Evolutionary conservation across 1,140 invertebrate species (phyloP), one percentile per base, ranked within the genome.

Genomic region (Monomorium pharaonis): DNA sequence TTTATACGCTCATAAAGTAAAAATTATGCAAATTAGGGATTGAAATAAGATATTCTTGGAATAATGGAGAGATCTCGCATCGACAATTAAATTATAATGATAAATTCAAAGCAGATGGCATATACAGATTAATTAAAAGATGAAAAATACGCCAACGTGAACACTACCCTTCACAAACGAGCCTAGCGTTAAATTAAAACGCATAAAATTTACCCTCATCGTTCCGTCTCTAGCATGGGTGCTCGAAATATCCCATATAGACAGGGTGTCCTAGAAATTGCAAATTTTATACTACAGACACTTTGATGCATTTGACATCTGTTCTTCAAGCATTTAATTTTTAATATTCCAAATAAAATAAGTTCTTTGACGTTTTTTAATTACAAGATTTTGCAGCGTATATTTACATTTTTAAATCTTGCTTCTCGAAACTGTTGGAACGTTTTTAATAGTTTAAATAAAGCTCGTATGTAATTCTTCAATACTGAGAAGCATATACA

Each of bases 121-220:
- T 51, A n/a, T 37, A 80, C 62, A 44, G 33, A 80, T 54, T 80
- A 80, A 18, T 5, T 80, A 42, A 69, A 69, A 80, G 63, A 80
- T 80, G 63, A 65, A 78, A 77, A 78, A 49, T 80, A 62, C 24
- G 75, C 42, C 58, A 47, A n/a, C 58, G 83, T 49, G 21, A 60
- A 76, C 69, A 49, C 27, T 37, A 49, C 75, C 49, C 33, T 72
- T 49, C 65, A 21, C 65, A 21, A 3, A 7, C 49, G 21, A 37
- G 76, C 33, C 42, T 63, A 67, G 75, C 62, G 74, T 69, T 80
- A 54, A 21, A 69, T 80, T 80, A 80, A 80, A 80, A 65, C 77
- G 33, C 62, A 80, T 80, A 80, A 80, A 80, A 80, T 54, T 69
- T 33, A 42, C 63, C 62, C 77, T 80, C 77, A 42, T 27, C 44